Percentiles rank a stretch among this genome's conserved stretches.
These are phyloP conservation scores for Thamnophis sirtalis DNA, from an alignment of 2,113 vertebrate species.

Conservation along the genomic window DNA sequence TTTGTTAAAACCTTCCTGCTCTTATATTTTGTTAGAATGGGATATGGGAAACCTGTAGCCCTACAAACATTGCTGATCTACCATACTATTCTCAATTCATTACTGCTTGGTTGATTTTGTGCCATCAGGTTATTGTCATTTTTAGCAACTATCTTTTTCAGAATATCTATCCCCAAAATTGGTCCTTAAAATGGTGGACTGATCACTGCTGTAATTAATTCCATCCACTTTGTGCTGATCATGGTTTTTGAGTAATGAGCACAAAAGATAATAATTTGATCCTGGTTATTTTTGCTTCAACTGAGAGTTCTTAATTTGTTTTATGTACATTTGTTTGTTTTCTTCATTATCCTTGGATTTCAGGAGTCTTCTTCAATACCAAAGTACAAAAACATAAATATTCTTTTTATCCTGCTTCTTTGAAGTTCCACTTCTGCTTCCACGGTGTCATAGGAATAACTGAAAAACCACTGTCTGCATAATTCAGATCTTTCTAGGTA, in stretches of 20 bases:
- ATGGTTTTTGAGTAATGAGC: background rate
- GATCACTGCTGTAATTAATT: background rate
- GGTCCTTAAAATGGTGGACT: background rate
- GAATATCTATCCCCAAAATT: background rate
- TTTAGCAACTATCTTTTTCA: background rate
- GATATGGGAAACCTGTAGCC: background rate
- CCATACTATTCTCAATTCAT: background rate
- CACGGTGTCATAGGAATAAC: background rate
- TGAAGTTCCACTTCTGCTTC: background rate
- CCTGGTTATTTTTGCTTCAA: background rate
- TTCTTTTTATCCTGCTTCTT: background rate
- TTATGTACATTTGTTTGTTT: background rate
- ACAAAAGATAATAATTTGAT: background rate
- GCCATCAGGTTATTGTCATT: background rate
- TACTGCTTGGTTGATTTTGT: background rate
- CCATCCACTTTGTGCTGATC: background rate
- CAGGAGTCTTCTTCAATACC: background rate
- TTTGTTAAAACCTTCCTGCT: background rate
- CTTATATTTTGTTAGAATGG: background rate
- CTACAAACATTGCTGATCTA: background rate
- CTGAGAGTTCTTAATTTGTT: background rate
- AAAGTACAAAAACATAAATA: background rate
- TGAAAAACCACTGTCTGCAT: background rate
- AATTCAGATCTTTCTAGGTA: background rate
- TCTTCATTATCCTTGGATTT: background rate